phyloP scores from a whole-genome alignment of 2,113 vertebrate species.

The Lontra canadensis region DNA sequence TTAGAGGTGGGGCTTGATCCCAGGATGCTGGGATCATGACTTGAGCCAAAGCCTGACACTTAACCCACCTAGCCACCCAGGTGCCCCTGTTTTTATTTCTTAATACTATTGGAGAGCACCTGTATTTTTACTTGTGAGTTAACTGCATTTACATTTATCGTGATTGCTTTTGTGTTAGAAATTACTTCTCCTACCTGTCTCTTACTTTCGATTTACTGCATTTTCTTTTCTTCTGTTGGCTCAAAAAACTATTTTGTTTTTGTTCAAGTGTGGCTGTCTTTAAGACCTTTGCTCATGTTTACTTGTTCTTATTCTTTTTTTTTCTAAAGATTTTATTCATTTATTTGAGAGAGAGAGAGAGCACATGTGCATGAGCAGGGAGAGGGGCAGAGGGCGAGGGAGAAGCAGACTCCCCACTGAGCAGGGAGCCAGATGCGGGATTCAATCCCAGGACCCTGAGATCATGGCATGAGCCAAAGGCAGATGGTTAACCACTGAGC shows the following conservation, averaged over 20 bases:
- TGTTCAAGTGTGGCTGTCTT: not conserved
- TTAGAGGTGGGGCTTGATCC: too few relatives aligned
- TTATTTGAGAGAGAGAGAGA: not conserved
- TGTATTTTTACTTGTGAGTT: not conserved
- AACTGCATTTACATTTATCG: not conserved
- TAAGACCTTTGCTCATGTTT: not conserved
- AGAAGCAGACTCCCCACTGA: not conserved
- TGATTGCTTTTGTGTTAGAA: conserved; percentile 18
- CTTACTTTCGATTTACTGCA: not conserved
- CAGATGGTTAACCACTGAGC: not conserved
- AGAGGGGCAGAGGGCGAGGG: not conserved
- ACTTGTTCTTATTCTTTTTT: not conserved
- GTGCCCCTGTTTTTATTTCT: not conserved
- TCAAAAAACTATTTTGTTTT: conserved; percentile 10
- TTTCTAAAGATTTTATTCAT: not conserved
- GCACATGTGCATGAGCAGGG: not conserved
- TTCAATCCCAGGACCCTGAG: not conserved
- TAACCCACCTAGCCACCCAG: too few relatives aligned
- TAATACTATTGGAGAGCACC: not conserved
- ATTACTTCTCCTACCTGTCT: not conserved
- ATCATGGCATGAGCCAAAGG: not conserved
- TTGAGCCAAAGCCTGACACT: too few relatives aligned
- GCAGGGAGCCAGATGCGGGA: not conserved
- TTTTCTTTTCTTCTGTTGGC: not conserved
- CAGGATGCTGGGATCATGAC: too few relatives aligned